Percentiles rank a stretch among this genome's conserved stretches.
These are phyloP conservation scores for Argynnis bischoffii DNA, from an alignment of 2,888 invertebrate species.

Conservation along the genomic window DNA sequence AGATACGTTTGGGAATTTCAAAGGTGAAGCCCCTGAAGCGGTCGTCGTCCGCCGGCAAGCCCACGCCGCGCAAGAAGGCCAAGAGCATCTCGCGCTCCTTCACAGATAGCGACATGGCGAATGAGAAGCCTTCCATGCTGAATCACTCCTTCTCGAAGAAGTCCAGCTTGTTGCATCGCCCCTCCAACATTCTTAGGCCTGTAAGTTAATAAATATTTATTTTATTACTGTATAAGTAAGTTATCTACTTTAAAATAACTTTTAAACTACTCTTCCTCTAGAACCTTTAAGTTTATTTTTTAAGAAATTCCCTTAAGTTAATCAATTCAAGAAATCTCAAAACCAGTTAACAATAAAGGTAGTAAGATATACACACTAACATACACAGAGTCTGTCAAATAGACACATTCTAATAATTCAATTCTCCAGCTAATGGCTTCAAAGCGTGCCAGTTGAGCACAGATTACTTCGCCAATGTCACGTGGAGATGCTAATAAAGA, in stretches of 20 bases:
- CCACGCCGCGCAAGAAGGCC: slow-evolving; percentile 73
- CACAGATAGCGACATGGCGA: slow-evolving; percentile 71
- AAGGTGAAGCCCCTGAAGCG: slow-evolving; percentile 78
- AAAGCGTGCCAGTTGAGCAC: no score
- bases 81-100: slow-evolving; percentile 69
- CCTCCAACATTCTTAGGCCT: slow-evolving; percentile 85
- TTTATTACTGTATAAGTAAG: background rate
- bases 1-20: slow-evolving; percentile 77
- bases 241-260: no score
- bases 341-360: no score
- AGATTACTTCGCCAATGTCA: no score
- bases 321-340: no score
- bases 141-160: slow-evolving; percentile 81
- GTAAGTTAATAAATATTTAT: slow-evolving; percentile 75
- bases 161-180: slow-evolving; percentile 84
- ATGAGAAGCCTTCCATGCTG: slow-evolving; percentile 82
- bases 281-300: no score
- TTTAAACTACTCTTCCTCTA: background rate
- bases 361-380: no score
- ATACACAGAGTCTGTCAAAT: no score
- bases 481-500: no score
- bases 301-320: no score
- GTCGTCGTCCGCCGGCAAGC: slow-evolving; percentile 68
- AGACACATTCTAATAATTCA: no score
- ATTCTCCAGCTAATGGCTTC: no score